Evolutionary conservation across 2,797 vertebrate genomes (phyloP).

Genomic region (Megalops cyprinoides): DNA sequence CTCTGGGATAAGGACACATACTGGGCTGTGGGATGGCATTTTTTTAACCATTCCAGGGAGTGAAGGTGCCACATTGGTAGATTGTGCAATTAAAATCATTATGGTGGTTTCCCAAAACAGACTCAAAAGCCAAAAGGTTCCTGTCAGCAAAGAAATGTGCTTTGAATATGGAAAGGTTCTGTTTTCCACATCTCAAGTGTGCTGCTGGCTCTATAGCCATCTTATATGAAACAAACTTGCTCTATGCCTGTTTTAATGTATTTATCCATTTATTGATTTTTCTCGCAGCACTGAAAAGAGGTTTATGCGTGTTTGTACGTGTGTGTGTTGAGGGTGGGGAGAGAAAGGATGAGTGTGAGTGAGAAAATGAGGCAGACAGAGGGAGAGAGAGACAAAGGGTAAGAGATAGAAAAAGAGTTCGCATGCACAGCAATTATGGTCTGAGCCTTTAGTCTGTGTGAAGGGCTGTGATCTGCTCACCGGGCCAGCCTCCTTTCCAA

Average conservation of each 20-base stretch:
- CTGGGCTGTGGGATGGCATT: too few species aligned
- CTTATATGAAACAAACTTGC: not conserved
- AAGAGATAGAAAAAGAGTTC: not conserved
- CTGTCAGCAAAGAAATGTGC: not conserved
- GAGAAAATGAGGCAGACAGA: constrained; percentile 35
- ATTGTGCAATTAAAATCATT: not conserved
- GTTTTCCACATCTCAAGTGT: not conserved
- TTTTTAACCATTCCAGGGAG: too few species aligned
- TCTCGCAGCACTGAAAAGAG: not conserved
- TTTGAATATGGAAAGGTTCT: not conserved
- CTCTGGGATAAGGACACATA: too few species aligned
- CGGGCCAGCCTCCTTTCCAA: constrained; percentile 33
- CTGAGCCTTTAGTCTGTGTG: constrained; percentile 34
- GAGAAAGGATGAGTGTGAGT: constrained; percentile 34
- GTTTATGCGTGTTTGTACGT: not conserved
- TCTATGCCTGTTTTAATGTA: not conserved
- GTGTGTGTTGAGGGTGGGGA: too few species aligned
- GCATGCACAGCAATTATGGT: constrained; percentile 38
- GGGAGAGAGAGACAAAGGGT: constrained; percentile 1
- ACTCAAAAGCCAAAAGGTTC: not conserved
- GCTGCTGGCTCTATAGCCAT: not conserved
- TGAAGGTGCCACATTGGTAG: too few species aligned
- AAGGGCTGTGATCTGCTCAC: constrained; percentile 35
- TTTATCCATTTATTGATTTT: constrained; percentile 6
- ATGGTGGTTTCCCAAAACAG: not conserved